Evolutionary conservation across 2,888 invertebrate genomes (phyloP), one percentile per base, ranked within the genome.

Genomic region (Lordiphosa andalusiaca): DNA sequence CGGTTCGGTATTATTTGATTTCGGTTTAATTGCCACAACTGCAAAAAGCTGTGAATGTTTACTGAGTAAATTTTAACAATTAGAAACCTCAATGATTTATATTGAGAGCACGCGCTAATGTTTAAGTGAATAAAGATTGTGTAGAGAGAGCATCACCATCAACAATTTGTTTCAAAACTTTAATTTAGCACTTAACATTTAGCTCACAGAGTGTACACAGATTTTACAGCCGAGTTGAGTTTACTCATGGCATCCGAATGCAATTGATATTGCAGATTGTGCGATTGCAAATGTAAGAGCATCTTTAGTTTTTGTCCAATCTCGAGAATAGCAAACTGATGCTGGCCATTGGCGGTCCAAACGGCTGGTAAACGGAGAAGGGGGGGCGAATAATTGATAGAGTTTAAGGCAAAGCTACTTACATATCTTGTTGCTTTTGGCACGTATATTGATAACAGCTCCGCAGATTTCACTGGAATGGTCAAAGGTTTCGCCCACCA

Each of bases 211-310:
- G 74, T 81, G 62, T 85, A 87, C 40, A 82, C 78, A 37, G 87
- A 67, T 91, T 95, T 95, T 71, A 95, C 94, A 73, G 92, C 92
- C 13, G 84, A 70, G 53, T 63, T 70, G 7, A 67, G 37, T 40
- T 80, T 74, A 7, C 58, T 53, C 84, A 80, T 82, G 33, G 78
- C 75, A 66, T 80, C 84, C 16, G 80, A 71, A 51, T 80, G 80
- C 37, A 78, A 60, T 25, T 84, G 82, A 44, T 80, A 84, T 49
- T 80, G 84, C 16, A 80, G 55, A 44, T 64, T 72, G 46, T 84
- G 60, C 4, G 75, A 53, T 53, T 69, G 78, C 7, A 78, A 35
- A 25, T 64, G 70, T 44, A 82, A 23, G 13, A 82, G 50, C 4
- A 61, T 56, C 40, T 82, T 80, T 16, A 80, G 47, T 46, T 84